Conservation (phyloP, 2,113 vertebrate species). For the Abramis brama region DNA sequence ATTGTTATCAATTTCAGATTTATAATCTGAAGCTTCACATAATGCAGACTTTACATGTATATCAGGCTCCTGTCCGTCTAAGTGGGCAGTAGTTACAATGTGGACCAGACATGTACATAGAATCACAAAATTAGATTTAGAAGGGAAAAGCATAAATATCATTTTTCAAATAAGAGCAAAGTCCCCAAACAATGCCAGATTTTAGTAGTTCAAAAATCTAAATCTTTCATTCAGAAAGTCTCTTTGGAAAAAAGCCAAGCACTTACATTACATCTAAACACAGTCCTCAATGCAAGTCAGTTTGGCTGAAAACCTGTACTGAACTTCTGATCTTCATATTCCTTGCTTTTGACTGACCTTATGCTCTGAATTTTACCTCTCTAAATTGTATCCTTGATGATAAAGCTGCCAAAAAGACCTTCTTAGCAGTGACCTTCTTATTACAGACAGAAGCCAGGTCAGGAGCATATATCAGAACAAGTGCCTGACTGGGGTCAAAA, state of each 20-base stretch:
- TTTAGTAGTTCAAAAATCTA: not conserved
- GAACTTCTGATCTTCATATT: constrained; percentile 16
- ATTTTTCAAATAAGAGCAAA: not conserved
- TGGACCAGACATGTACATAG: not conserved
- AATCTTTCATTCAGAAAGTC: not conserved
- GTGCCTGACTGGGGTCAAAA: constrained; percentile 28
- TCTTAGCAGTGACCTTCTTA: constrained; percentile 37
- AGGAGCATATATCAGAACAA: not conserved
- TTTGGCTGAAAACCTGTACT: not conserved
- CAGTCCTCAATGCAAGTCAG: not conserved
- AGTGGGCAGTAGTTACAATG: not conserved
- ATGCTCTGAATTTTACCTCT: constrained; percentile 3
- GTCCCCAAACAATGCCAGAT: not conserved
- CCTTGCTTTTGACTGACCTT: constrained; percentile 26
- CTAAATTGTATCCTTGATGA: constrained; percentile 19
- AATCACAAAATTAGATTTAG: not conserved
- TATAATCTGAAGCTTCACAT: not conserved
- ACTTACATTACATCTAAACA: constrained; percentile 4
- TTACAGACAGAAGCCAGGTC: constrained; percentile 42
- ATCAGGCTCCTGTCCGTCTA: not conserved
- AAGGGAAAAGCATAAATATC: not conserved
- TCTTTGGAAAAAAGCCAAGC: not conserved
- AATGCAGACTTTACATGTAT: not conserved
- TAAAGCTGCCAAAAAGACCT: constrained; percentile 33
- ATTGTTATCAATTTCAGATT: not conserved